These are phyloP conservation scores for Phalloptychus januarius DNA, from an alignment of 2,797 vertebrate species.

Conservation along the genomic window DNA sequence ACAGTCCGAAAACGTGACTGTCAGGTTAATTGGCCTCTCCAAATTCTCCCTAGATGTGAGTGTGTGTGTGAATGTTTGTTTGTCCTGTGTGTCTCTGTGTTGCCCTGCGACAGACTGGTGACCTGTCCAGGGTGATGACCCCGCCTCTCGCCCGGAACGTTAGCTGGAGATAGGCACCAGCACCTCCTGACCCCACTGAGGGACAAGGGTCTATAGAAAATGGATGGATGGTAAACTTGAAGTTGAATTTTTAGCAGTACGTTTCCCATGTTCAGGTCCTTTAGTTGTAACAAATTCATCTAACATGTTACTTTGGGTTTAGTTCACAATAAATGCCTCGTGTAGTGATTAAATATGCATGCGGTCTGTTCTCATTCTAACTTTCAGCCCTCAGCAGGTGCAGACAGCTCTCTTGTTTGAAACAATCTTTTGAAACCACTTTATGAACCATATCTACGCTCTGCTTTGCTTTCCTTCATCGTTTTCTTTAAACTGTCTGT, in stretches of 20 bases:
- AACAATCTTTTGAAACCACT: neutral
- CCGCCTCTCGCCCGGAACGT: too few relatives aligned
- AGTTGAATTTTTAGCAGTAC: neutral
- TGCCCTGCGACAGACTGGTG: too few relatives aligned
- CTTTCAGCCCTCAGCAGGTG: neutral
- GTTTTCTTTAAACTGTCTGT: neutral
- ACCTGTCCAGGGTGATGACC: too few relatives aligned
- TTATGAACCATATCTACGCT: neutral
- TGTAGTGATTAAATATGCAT: neutral
- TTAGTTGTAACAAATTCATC: neutral
- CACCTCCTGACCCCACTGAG: too few relatives aligned
- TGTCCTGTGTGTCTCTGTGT: too few relatives aligned
- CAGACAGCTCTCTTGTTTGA: neutral
- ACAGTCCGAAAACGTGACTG: too few relatives aligned
- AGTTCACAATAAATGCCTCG: neutral
- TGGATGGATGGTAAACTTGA: neutral
- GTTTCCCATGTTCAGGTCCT: neutral
- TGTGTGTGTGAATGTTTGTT: too few relatives aligned
- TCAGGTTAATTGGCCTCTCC: too few relatives aligned
- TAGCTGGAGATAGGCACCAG: too few relatives aligned
- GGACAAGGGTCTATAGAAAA: too few relatives aligned
- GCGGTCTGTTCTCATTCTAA: neutral
- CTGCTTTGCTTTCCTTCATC: neutral
- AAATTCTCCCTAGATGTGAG: too few relatives aligned
- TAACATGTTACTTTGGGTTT: neutral